Conservation (phyloP, 2,797 vertebrate genomes). For the Coregonus sp. region DNA sequence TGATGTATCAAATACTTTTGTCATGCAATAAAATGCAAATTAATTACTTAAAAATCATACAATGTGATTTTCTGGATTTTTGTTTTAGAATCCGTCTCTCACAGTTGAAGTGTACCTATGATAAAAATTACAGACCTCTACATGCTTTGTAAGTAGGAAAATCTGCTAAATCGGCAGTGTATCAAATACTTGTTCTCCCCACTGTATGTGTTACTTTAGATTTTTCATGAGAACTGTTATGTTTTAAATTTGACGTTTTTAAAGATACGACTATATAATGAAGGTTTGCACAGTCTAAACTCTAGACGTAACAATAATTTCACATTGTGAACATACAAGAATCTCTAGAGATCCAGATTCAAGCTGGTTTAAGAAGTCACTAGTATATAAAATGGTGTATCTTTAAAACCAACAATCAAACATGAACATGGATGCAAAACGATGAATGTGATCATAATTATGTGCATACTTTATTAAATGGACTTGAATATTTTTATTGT, state of each 20-base stretch:
- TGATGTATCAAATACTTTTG: too few relatives aligned
- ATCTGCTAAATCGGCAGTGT: too few relatives aligned
- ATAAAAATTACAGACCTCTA: too few relatives aligned
- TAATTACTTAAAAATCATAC: too few relatives aligned
- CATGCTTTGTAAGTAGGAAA: too few relatives aligned
- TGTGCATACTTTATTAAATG: slow-evolving; percentile 45
- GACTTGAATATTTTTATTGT: slow-evolving; percentile 30
- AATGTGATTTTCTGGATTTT: too few relatives aligned
- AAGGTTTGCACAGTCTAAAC: slow-evolving; percentile 50
- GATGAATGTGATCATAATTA: slow-evolving; percentile 65
- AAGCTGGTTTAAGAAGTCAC: neutral
- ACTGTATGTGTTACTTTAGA: slow-evolving; percentile 17
- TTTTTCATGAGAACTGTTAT: neutral
- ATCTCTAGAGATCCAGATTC: neutral
- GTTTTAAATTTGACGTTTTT: slow-evolving; percentile 3
- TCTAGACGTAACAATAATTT: slow-evolving; percentile 48
- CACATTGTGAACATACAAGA: slow-evolving; percentile 32
- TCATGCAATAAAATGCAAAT: too few relatives aligned
- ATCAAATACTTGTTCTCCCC: too few relatives aligned
- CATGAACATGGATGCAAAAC: slow-evolving; percentile 57
- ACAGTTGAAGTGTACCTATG: too few relatives aligned
- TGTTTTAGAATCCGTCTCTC: too few relatives aligned
- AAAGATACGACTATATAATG: slow-evolving; percentile 17
- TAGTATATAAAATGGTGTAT: slow-evolving; percentile 30
- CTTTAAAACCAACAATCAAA: slow-evolving; percentile 74